phyloP scores from a whole-genome alignment of 2,888 invertebrate genomes.

The Drosophila maculinotata region DNA sequence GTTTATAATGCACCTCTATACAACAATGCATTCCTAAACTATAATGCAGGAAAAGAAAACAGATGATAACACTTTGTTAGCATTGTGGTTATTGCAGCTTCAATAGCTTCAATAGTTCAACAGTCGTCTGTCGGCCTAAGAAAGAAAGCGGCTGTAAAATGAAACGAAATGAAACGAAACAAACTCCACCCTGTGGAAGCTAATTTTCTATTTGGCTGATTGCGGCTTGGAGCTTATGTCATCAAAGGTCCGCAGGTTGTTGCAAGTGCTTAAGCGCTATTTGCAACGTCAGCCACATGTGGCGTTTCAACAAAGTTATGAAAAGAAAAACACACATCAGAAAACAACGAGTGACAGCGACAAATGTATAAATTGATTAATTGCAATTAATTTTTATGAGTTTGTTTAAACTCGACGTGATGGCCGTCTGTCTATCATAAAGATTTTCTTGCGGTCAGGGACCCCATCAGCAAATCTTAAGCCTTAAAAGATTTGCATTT shows the following conservation, averaged over 20 bases:
- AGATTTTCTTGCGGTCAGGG: conserved; percentile 1
- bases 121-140: conserved; percentile 17
- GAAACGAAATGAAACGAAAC: conserved; percentile 17
- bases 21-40: conserved; percentile 12
- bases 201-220: conserved; percentile 39
- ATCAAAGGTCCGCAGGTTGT: conserved; percentile 27
- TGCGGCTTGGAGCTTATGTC: conserved; percentile 29
- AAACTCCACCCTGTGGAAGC: conserved; percentile 26
- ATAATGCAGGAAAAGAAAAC: not conserved
- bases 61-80: conserved; percentile 26
- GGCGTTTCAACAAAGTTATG: conserved; percentile 42
- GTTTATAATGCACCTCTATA: conserved; percentile 5
- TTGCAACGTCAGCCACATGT: conserved; percentile 43
- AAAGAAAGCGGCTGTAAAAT: conserved; percentile 35
- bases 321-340: not conserved
- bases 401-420: conserved; percentile 46
- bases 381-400: conserved; percentile 70
- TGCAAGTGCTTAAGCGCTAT: conserved; percentile 27
- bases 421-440: not conserved
- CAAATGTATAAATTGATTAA: conserved; percentile 52
- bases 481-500: not conserved
- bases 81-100: conserved; percentile 17
- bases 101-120: conserved; percentile 34
- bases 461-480: conserved; percentile 6
- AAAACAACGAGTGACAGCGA: not conserved